A percentile compares a stretch with the other conserved stretches of the same genome.
Evolutionary conservation across 2,797 vertebrate genomes (phyloP).

Genomic region (Myotis planiceps): DNA sequence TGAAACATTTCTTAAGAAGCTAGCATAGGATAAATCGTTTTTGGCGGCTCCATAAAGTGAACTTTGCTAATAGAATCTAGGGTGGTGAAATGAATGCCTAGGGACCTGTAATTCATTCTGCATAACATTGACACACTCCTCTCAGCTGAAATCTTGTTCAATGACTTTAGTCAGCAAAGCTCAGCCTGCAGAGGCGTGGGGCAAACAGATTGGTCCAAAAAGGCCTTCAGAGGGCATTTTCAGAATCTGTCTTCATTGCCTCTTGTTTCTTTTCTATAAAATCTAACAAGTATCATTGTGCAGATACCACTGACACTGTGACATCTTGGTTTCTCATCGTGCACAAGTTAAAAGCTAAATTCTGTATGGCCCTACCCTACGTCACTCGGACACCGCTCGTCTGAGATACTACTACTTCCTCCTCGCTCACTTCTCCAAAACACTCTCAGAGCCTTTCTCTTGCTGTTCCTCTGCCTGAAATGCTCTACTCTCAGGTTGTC

Average conservation of each 20-base stretch:
- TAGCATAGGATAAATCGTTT: neutral
- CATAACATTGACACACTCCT: constrained; percentile 54
- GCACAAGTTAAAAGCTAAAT: neutral
- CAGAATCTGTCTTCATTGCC: neutral
- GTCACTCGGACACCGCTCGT: rapidly evolving
- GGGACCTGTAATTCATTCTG: constrained; percentile 56
- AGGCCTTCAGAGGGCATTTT: neutral
- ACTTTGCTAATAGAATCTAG: constrained; percentile 55
- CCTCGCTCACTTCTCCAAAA: neutral
- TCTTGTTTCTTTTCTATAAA: neutral
- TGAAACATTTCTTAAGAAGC: constrained; percentile 52
- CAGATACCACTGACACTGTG: neutral
- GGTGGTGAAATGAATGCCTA: constrained; percentile 44
- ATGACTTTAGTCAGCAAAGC: constrained; percentile 43
- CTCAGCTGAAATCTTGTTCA: neutral
- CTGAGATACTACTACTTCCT: neutral
- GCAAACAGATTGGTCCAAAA: neutral
- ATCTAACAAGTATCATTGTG: neutral
- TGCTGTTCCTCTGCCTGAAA: neutral
- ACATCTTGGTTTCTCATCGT: neutral
- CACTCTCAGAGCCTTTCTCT: neutral
- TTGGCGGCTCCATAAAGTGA: constrained; percentile 9
- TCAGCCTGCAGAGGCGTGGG: neutral
- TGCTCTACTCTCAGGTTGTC: neutral
- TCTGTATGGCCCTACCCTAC: neutral